phyloP scores from a whole-genome alignment of 2,797 vertebrate genomes.

The Sarcophilus harrisii region DNA sequence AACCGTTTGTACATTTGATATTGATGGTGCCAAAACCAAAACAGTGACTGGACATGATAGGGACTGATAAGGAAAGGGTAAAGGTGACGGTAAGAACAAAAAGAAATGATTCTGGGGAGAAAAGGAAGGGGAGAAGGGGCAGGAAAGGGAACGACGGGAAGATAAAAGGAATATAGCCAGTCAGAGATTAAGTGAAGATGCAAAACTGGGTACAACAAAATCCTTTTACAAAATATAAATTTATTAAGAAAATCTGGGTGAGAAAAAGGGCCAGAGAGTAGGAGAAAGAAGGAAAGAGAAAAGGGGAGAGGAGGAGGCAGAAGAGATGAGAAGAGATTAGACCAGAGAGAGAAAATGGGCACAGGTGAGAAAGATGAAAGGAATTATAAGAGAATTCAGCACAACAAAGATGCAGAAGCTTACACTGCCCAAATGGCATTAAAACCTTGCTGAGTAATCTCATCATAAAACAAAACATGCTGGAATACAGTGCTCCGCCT shows the following conservation, averaged over 20 bases:
- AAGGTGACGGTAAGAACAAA: constrained; percentile 66
- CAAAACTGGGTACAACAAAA: constrained; percentile 86
- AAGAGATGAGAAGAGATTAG: constrained; percentile 56
- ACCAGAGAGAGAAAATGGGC: constrained; percentile 45
- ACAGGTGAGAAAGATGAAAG: constrained; percentile 46
- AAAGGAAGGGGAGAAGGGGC: constrained; percentile 57
- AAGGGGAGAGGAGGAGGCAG: constrained; percentile 7
- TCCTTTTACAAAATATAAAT: constrained; percentile 87
- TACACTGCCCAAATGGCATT: constrained; percentile 83
- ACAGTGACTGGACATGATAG: constrained; percentile 84
- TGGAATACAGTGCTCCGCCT: constrained; percentile 70
- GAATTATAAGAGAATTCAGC: constrained; percentile 58
- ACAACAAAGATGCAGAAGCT: constrained; percentile 80
- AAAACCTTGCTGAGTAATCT: constrained; percentile 76
- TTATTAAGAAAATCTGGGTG: constrained; percentile 81
- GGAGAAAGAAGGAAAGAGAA: constrained; percentile 7
- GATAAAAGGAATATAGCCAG: constrained; percentile 70
- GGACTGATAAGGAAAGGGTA: constrained; percentile 54
- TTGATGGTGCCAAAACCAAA: constrained; percentile 91
- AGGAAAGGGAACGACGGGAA: constrained; percentile 51
- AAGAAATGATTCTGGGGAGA: constrained; percentile 72
- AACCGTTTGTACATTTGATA: constrained; percentile 93
- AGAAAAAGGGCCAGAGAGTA: neutral
- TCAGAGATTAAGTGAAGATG: constrained; percentile 84
- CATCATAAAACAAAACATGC: constrained; percentile 75